Evolutionary conservation across 2,888 invertebrate species (phyloP), one percentile per base, ranked within the genome.

Genomic region (Prosopocoilus inquinatus): DNA sequence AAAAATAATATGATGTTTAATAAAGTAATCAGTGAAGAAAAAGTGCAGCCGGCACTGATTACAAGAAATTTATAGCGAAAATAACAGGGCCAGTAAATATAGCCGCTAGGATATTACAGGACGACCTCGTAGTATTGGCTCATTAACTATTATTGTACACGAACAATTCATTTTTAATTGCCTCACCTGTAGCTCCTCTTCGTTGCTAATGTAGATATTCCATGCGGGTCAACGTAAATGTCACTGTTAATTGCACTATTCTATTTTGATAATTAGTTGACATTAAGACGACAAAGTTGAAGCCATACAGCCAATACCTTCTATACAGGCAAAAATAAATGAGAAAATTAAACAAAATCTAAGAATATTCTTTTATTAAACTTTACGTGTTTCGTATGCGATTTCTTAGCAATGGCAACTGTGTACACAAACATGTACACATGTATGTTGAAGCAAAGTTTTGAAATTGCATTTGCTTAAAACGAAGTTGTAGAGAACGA

Each of bases 221-320:
- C 38, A 39, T 34, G 36, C 34, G 44, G 20, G 35, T 12, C 44
- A 3, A 28, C 16, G 13, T 43, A 50, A 53, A 53, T 53, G 53
- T 53, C 53, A 53, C 12, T 11, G 41, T 13, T 53, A 53, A 53
- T 33, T 47, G 46, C 47, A 34, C 11, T 16, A 39, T 53, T 53
- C 47, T 53, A 53, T 47, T 39, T 50, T 53, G 46, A 35, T 53
- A 53, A 53, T 53, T 53, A 47, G 41, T 8, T 9, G 38, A 39
- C 32, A 50, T 39, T 41, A 41, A 50, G 41, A 12, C 2, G 13
- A 39, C 20, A 50, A 50, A 35, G 20, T 20, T 49, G 38, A 38
- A 39, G 38, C 49, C 39, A 13, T 49, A 41, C 20, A 39, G 38
- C 49, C 39, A 13, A 28, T 20, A 43, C 7, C 28, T n/a, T n/a